phyloP scores from a whole-genome alignment of 2,797 vertebrate species.

The Phataginus tetradactyla region DNA sequence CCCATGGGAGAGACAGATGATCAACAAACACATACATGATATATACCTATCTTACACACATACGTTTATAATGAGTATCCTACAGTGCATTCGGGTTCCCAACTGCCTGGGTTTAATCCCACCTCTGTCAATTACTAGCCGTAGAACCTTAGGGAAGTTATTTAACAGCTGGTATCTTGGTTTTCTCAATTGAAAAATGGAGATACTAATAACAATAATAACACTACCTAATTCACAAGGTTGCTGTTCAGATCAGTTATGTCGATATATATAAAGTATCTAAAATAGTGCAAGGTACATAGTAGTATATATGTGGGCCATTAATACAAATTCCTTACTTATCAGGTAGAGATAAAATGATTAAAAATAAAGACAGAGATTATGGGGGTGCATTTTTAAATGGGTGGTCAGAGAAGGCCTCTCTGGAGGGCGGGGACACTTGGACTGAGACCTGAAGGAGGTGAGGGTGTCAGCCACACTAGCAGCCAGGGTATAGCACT shows the following conservation, averaged over 20 bases:
- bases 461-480: not conserved
- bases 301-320: not conserved
- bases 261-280: not conserved
- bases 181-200: conserved; percentile 40
- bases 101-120: not conserved
- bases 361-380: not conserved
- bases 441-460: not conserved
- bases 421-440: not conserved
- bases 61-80: not conserved
- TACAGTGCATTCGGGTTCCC: not conserved
- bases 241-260: not conserved
- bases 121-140: not conserved
- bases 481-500: not conserved
- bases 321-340: not conserved
- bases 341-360: not conserved
- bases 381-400: not conserved
- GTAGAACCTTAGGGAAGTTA: not conserved
- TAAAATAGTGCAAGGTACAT: not conserved
- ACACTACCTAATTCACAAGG: not conserved
- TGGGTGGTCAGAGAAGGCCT: not conserved
- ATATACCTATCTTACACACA: not conserved
- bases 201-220: not conserved
- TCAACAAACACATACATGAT: not conserved
- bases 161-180: not conserved
- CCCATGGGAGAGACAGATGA: not conserved